Conservation (phyloP, 2,888 invertebrate species). For the Incurvaria masculella region DNA sequence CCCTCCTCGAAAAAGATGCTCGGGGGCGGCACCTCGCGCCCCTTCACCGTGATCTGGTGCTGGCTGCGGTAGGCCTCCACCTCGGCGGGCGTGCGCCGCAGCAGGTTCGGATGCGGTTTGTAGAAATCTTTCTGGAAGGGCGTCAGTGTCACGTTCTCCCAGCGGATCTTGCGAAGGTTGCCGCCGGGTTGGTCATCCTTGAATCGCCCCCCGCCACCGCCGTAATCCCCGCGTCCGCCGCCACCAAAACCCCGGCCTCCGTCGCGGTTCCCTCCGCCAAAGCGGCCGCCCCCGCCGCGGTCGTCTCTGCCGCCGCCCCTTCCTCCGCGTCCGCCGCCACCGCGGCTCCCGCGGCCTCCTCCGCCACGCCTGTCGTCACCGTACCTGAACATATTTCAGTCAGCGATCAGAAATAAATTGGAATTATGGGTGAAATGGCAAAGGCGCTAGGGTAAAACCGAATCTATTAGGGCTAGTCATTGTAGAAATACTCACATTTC, state of each 20-base stretch:
- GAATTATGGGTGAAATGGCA: no score
- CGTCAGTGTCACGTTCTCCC: conserved; percentile 78
- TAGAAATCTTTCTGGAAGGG: conserved; percentile 96
- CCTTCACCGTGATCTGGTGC: conserved; percentile 87
- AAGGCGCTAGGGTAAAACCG: no score
- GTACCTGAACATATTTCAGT: conserved; percentile 38
- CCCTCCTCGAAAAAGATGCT: conserved; percentile 89
- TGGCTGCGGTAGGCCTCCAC: conserved; percentile 75
- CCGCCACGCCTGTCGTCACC: conserved; percentile 54
- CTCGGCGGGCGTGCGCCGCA: conserved; percentile 60
- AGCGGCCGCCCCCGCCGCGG: conserved; percentile 20
- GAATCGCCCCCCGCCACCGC: conserved; percentile 38
- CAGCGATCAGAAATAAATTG: no score
- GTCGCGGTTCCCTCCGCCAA: conserved; percentile 27
- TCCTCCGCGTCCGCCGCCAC: conserved; percentile 33
- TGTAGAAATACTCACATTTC: no score
- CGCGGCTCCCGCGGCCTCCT: conserved; percentile 41
- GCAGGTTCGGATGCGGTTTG: conserved; percentile 73
- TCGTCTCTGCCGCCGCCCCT: conserved; percentile 27
- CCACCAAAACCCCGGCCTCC: conserved; percentile 32
- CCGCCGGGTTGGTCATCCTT: conserved; percentile 72
- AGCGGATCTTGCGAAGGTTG: conserved; percentile 78
- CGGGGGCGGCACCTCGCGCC: conserved; percentile 79
- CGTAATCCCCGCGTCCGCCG: conserved; percentile 25
- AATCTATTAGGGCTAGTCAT: no score